Evolutionary conservation across 2,888 invertebrate genomes (phyloP), one percentile per base, ranked within the genome.

Genomic region (Meta bourneti): DNA sequence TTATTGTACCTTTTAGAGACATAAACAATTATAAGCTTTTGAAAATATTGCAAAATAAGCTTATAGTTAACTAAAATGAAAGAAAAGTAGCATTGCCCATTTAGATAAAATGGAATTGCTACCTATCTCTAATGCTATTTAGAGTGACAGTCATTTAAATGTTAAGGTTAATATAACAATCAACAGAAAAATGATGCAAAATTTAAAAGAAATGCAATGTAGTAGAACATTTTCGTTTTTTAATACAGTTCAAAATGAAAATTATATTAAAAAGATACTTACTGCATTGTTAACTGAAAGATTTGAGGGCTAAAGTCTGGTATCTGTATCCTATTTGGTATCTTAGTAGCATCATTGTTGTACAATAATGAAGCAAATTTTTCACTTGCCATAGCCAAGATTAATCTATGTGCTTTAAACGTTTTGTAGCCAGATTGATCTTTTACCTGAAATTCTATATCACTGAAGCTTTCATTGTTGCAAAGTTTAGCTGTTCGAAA

Each of bases 401-500:
- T 72, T 49, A 75, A 13, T 51, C 19, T 81, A 81, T 88, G 88
- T 13, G 81, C 88, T 48, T 72, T n/a, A 75, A 88, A 81, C 0
- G 9, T 54, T 69, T 34, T 51, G 1, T 7, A 16, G 7, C 77
- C 69, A 69, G 13, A 19, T 16, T 52, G 54, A 16, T 75, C 49
- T 81, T 51, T 49, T 0, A 88, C 75, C 8, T 6, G 61, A 61
- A 81, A 61, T 19, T 74, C 51, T 5, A 88, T 74, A 81, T 88
- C 88, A 75, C 88, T 81, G 49, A 81, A 75, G 0, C 13, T 11
- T 16, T 49, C 16, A 74, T 69, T 88, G 75, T 88, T 74, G 13
- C 52, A 75, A 5, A 81, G n/a, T 19, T 16, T 48, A 51, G 88
- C 16, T 19, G 81, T 80, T 81, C 81, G 71, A 7, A 16, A 34